Evolutionary conservation across 1,140 invertebrate genomes (phyloP).

Genomic region (Drosophila ercepeae): DNA sequence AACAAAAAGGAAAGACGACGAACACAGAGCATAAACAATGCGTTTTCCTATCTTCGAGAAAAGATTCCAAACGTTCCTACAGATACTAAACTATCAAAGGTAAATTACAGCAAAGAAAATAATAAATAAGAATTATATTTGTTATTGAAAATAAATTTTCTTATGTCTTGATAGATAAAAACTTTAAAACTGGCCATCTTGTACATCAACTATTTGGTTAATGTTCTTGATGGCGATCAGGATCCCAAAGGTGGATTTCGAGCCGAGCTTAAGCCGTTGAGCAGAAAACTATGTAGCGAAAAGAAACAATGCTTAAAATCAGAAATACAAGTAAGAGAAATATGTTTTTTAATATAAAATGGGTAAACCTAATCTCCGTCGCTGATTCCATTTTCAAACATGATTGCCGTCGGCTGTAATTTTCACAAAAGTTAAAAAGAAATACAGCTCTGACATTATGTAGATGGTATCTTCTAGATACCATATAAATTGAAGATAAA

Average conservation of each 20-base stretch:
- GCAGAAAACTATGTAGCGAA: slow-evolving; percentile 73
- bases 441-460: background rate
- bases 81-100: slow-evolving; percentile 96
- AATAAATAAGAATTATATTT: background rate
- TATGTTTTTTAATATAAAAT: background rate
- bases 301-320: slow-evolving; percentile 51
- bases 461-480: background rate
- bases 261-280: slow-evolving; percentile 88
- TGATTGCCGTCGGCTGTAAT: background rate
- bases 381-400: background rate
- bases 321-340: slow-evolving; percentile 53
- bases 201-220: slow-evolving; percentile 95
- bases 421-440: background rate
- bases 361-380: background rate
- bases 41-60: slow-evolving; percentile 95
- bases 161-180: slow-evolving; percentile 88
- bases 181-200: slow-evolving; percentile 94
- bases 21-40: slow-evolving; percentile 97
- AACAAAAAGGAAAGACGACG: slow-evolving; percentile 97
- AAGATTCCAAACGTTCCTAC: slow-evolving; percentile 98
- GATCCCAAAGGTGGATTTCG: slow-evolving; percentile 90
- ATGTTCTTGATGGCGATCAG: slow-evolving; percentile 90
- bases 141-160: background rate
- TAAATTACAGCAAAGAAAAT: slow-evolving; percentile 68
- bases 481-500: background rate